Evolutionary conservation across 2,797 vertebrate species (phyloP), one percentile per base, ranked within the genome.

Genomic region (Anniella stebbinsi): DNA sequence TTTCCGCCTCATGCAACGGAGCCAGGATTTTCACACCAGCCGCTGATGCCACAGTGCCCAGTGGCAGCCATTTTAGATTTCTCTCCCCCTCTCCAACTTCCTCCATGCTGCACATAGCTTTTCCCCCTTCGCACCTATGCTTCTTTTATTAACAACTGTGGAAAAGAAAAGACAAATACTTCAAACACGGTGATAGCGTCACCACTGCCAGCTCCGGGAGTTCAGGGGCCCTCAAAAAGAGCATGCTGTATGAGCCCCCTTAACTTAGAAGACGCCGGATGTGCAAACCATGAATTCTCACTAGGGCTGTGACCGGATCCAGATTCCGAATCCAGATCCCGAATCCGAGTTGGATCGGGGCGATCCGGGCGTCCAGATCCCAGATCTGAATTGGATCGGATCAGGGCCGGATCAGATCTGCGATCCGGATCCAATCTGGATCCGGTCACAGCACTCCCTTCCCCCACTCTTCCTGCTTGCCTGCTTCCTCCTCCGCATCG

Each of bases 1-100:
- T n/a, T 60, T 11, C 38, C 45, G 82, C 25, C 6, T 76, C 45
- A 28, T 25, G 45, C 25, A 66, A 54, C 67, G 28, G 15, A 41
- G 72, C 80, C 38, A 57, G 21, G 72, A 83, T 54, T 83, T 41
- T 66, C 45, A 60, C 17, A 38, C 77, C n/a, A 66, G 41, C 84
- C 1, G 23, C 51, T 48, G 9, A 25, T 30, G 51, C 75, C 10
- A 1, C 7, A 76, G 89, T 33, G 45, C n/a, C 89, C 78, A 17
- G 17, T 2, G 41, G 84, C 89, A 54, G 89, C 84, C 89, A 90
- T 90, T 82, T 90, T 82, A 90, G n/a, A 45, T 82, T 36, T 87
- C 30, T 78, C 57, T 54, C 38, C 18, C 45, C 13, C 54, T 75
- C 25, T 15, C 69, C 72, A 66, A 57, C n/a, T 4, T 30, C n/a